These are phyloP conservation scores for Chymomyza amoena DNA, from an alignment of 2,888 invertebrate species.

Conservation along the genomic window DNA sequence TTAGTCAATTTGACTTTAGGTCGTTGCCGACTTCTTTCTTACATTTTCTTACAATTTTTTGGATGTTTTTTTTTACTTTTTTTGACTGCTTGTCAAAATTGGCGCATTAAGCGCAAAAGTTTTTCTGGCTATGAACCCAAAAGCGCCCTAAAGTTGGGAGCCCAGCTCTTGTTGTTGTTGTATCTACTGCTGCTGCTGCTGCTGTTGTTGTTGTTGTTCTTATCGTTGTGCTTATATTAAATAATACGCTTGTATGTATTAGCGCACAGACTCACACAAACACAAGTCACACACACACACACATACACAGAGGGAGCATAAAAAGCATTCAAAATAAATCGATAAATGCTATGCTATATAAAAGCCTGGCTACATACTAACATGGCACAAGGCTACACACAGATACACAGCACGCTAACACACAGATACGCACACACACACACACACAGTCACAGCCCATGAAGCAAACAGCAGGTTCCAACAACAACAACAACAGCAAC, in stretches of 20 bases:
- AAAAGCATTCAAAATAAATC: constrained; percentile 70
- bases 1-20: constrained; percentile 70
- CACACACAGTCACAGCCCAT: constrained; percentile 22
- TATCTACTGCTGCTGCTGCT: neutral
- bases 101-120: constrained; percentile 65
- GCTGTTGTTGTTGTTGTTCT: constrained; percentile 38
- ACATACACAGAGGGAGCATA: constrained; percentile 13
- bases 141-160: constrained; percentile 51
- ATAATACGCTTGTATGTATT: constrained; percentile 54
- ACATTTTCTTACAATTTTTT: constrained; percentile 26
- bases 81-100: constrained; percentile 46
- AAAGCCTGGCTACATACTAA: constrained; percentile 7
- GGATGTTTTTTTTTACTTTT: constrained; percentile 10
- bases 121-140: constrained; percentile 47
- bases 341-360: constrained; percentile 61
- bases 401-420: constrained; percentile 5
- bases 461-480: constrained; percentile 37
- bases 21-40: constrained; percentile 38
- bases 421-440: constrained; percentile 1
- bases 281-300: constrained; percentile 20
- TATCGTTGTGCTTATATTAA: constrained; percentile 63
- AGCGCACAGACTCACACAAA: constrained; percentile 15
- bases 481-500: constrained; percentile 24
- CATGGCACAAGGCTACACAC: constrained; percentile 26
- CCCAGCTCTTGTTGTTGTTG: neutral